A percentile compares a stretch with the other conserved stretches of the same genome.
These are phyloP conservation scores for Gonatopus flavifemur DNA, from an alignment of 1,140 invertebrate genomes.

Conservation along the genomic window DNA sequence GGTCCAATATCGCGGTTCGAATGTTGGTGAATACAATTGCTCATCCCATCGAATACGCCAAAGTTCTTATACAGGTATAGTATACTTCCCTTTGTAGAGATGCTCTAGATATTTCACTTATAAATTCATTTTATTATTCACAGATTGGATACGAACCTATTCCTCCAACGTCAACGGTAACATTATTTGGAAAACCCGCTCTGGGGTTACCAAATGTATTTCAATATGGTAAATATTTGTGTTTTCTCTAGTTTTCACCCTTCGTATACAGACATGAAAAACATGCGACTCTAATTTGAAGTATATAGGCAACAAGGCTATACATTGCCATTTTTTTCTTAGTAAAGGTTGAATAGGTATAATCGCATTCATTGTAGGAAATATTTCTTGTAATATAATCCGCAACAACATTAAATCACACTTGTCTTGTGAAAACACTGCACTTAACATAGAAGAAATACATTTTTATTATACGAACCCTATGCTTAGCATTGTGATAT, in stretches of 20 bases:
- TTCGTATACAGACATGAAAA: constrained; percentile 51
- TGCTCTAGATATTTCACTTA: background rate
- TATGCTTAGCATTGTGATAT: no score
- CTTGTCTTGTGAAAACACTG: no score
- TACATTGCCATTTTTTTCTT: no score
- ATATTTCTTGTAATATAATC: no score
- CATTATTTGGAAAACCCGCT: constrained; percentile 75
- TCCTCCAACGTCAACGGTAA: constrained; percentile 69
- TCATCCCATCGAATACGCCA: constrained; percentile 81
- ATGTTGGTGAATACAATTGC: constrained; percentile 61
- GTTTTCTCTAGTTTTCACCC: constrained; percentile 43
- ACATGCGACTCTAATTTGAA: no score
- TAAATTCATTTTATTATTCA: constrained; percentile 26
- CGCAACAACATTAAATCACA: no score
- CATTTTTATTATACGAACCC: no score
- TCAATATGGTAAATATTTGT: constrained; percentile 71
- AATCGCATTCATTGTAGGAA: no score
- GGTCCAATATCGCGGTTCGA: constrained; percentile 35
- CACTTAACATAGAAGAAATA: no score
- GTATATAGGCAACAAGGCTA: no score
- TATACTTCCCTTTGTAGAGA: constrained; percentile 1
- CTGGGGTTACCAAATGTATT: constrained; percentile 85
- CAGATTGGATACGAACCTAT: constrained; percentile 87
- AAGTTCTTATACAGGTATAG: constrained; percentile 75
- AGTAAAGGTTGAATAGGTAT: no score